A percentile compares a stretch with the other conserved stretches of the same genome.
Conservation (phyloP, 2,797 vertebrate species). For the Periparus ater region DNA sequence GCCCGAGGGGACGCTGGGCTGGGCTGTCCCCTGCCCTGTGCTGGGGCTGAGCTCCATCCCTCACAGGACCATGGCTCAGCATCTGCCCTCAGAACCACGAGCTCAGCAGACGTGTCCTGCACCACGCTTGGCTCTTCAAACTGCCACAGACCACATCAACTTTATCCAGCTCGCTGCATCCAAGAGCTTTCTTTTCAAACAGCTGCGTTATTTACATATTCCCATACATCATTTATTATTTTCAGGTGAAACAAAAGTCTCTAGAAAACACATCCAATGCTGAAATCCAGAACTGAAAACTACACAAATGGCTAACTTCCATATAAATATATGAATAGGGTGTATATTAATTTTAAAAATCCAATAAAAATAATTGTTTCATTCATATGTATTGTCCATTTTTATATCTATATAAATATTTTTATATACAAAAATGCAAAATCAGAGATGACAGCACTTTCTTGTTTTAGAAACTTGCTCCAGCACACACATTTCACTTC, state of each 20-base stretch:
- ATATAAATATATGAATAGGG: not conserved
- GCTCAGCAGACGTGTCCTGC: rapidly evolving
- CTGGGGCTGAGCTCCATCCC: not conserved
- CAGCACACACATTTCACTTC: not conserved
- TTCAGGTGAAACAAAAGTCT: not conserved
- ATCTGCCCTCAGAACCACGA: rapidly evolving
- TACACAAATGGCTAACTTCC: not conserved
- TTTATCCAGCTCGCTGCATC: not conserved
- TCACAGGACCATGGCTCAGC: rapidly evolving
- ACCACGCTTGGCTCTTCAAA: rapidly evolving
- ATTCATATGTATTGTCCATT: not conserved
- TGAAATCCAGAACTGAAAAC: not conserved
- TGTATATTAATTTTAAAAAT: not conserved
- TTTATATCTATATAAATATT: not conserved
- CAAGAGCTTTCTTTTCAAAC: not conserved
- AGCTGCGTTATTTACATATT: not conserved
- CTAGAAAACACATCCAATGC: not conserved
- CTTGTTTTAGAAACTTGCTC: not conserved
- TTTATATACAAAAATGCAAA: not conserved
- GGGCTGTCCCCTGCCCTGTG: not conserved
- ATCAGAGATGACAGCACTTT: not conserved
- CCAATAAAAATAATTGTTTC: not conserved
- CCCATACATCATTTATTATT: not conserved
- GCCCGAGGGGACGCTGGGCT: not conserved
- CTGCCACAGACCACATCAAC: not conserved